A percentile compares a stretch with the other conserved stretches of the same genome.
These are phyloP conservation scores for Lathamus discolor DNA, from an alignment of 2,113 vertebrate genomes.

Conservation along the genomic window DNA sequence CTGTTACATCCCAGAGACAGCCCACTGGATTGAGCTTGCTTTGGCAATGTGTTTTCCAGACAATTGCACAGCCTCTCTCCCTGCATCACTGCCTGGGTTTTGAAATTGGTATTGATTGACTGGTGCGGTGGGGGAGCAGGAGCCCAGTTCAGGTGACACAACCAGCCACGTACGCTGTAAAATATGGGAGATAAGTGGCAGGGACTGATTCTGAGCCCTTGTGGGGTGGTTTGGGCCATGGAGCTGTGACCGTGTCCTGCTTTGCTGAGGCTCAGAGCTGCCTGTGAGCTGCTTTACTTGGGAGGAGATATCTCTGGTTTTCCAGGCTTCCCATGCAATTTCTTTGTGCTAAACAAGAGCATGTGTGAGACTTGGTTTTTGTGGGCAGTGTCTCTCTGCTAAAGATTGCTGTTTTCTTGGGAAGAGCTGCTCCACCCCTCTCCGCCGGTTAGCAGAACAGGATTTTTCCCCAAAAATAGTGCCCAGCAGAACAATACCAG, in stretches of 20 bases:
- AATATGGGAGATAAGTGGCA: not conserved
- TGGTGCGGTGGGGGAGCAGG: not conserved
- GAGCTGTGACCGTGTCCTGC: accelerated
- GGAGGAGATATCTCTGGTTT: not conserved
- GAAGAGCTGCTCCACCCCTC: conserved; percentile 21
- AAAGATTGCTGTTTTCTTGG: conserved; percentile 23
- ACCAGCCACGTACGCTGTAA: not conserved
- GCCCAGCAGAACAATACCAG: not conserved
- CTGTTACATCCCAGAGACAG: not conserved
- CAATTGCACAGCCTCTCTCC: not conserved
- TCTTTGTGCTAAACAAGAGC: conserved; percentile 10
- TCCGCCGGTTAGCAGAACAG: not conserved
- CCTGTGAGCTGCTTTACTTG: not conserved
- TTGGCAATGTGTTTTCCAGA: not conserved
- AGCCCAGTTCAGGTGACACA: not conserved
- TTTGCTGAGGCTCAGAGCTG: not conserved
- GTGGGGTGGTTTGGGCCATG: not conserved
- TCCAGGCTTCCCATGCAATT: conserved; percentile 24
- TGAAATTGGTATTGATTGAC: not conserved
- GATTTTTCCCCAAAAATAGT: not conserved
- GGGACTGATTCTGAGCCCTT: not conserved
- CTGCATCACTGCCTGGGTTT: accelerated
- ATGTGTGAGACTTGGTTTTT: conserved; percentile 17
- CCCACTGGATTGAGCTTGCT: not conserved
- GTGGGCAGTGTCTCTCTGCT: not conserved